phyloP scores from a whole-genome alignment of 2,797 vertebrate species.

The Acanthornis magna region DNA sequence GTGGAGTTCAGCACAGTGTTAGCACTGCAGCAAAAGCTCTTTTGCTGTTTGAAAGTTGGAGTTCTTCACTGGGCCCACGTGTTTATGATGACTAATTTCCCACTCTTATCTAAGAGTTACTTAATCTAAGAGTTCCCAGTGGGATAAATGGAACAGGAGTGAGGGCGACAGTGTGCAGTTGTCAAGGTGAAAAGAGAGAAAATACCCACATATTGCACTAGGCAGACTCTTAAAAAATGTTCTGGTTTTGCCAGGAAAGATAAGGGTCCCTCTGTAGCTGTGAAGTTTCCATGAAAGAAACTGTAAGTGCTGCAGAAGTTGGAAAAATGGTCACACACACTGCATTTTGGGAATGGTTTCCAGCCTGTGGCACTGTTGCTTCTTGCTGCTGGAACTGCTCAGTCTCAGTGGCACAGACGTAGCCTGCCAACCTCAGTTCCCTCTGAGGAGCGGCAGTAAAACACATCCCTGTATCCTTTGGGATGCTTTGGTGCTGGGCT shows the following conservation, averaged over 20 bases:
- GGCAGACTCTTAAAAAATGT: background rate
- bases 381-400: background rate
- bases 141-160: constrained; percentile 29
- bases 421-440: background rate
- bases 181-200: constrained; percentile 65
- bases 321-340: background rate
- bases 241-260: constrained; percentile 12
- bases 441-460: background rate
- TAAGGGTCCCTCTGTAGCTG: background rate
- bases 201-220: constrained; percentile 43
- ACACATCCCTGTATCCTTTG: background rate
- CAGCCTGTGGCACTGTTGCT: background rate
- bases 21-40: constrained; percentile 18
- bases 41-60: constrained; percentile 21
- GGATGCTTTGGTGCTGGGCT: background rate
- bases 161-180: background rate
- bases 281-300: background rate
- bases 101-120: constrained; percentile 38
- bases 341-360: background rate
- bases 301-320: background rate
- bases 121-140: constrained; percentile 34
- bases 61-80: constrained; percentile 13
- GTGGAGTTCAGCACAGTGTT: background rate
- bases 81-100: constrained; percentile 59
- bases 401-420: background rate